Evolutionary conservation across 2,113 vertebrate species (phyloP), one percentile per base, ranked within the genome.

Genomic region (Anhinga rufa): DNA sequence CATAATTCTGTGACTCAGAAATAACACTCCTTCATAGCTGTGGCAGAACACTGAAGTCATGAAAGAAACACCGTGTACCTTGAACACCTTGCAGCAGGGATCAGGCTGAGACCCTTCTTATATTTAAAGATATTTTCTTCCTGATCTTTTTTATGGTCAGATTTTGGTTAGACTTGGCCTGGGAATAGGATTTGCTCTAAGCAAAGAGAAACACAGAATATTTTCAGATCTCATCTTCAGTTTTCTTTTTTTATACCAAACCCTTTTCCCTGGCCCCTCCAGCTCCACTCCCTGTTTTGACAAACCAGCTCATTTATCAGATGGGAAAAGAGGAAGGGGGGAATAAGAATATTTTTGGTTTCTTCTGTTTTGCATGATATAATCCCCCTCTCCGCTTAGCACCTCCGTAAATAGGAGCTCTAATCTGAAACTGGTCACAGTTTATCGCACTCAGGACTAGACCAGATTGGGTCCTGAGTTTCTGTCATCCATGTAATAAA

Each of bases 1-100:
- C 40, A 89, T 92, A 95, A 86, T 91, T 94, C 90, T 84, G 83
- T 95, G 88, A 89, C 83, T 97, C 91, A 92, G 96, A 96, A 93
- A 92, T 85, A 91, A 84, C 74, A 79, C 92, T 96, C 62, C 72
- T 81, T 95, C 74, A 68, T 78, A 91, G 66, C 82, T 85, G 28
- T 72, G 49, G 51, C 58, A 89, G 86, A 93, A 65, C n/a, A 80
- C 48, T 16, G 42, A 69, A 91, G 94, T 93, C 32, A 54, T 79
- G 78, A 94, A 94, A 93, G 72, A 95, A 89, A 60, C 49, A 44
- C 42, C 1, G 1, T 65, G 26, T 57, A 84, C 46, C 78, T 84
- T 77, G 74, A 89, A 61, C 48, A 91, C 70, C 54, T 91, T 88
- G 54, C 66, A 76, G 32, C 0, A 0, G 54, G 18, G 71, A 79